Base-by-base conservation (phyloP, 2,888 invertebrate species). In the Drosophila leonis region DNA sequence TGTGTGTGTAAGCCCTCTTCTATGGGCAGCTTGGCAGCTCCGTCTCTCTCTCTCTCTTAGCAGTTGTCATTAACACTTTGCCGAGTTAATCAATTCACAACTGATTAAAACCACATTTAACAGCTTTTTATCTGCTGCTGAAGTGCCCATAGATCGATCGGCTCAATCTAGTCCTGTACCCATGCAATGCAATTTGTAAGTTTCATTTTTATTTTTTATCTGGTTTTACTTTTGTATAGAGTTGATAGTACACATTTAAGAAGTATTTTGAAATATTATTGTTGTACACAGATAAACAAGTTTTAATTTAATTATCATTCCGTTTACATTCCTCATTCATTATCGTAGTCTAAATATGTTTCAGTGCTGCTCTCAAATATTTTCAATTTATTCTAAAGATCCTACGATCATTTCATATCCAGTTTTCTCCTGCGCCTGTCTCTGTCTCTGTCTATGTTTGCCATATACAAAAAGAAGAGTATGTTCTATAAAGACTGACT, bases 261-360 rank as follows among this genome's bases (percentile, higher is more conserved):
- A 85, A 88, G 72, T 88, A 88, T 73, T 70, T 31, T 78, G 75
- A 68, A 80, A 75, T 89, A 85, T 90, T 85, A 88, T 85, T 85
- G 84, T 88, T 85, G 78, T 88, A 85, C 90, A 85, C 84, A 85
- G 90, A 89, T 88, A 90, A 90, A 88, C 84, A 89, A 90, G 72
- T 85, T 80, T 67, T 56, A 55, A 67, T 80, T 85, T 75, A 69
- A 71, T 74, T 88, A 88, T 82, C 82, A 55, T 65, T 52, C 37
- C 65, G 39, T 62, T 51, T 31, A 61, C 55, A 56, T 57, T 31
- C 55, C 39, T 67, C 66, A 59, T 56, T 65, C 35, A 64, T 68
- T 76, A 51, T 64, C 70, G 63, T 71, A 67, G 56, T 77, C 65
- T 75, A 69, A 75, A 73, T 56, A 69, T 74, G 70, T 60, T 69